Evolutionary conservation across 2,888 invertebrate species (phyloP).

Genomic region (Pegoplata infirma): DNA sequence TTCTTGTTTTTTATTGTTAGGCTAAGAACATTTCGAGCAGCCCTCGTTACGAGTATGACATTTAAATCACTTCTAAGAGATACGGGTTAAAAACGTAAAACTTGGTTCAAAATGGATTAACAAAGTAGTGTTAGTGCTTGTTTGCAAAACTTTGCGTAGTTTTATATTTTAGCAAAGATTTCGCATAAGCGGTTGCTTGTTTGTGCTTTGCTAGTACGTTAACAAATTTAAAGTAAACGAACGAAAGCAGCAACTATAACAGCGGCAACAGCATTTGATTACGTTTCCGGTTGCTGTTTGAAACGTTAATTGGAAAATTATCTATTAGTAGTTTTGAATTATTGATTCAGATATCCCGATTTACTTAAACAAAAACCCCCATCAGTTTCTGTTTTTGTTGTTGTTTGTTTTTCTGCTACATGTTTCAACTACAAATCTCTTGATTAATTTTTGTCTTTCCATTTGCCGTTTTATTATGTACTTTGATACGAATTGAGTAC

Average conservation of each 20-base stretch:
- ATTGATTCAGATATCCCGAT: constrained; percentile 28
- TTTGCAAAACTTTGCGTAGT: not conserved
- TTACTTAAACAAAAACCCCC: not conserved
- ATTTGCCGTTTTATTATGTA: constrained; percentile 13
- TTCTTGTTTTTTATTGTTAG: too few relatives aligned
- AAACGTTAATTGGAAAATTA: constrained; percentile 61
- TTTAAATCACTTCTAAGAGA: too few relatives aligned
- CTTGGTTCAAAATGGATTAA: too few relatives aligned
- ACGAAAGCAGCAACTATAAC: constrained; percentile 5
- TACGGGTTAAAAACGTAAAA: too few relatives aligned
- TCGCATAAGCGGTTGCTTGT: constrained; percentile 9
- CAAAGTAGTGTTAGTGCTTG: too few relatives aligned
- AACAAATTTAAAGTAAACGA: constrained; percentile 7
- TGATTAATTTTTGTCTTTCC: constrained; percentile 23
- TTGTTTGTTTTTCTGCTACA: constrained; percentile 6
- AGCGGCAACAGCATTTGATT: constrained; percentile 45
- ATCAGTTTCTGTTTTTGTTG: too few relatives aligned
- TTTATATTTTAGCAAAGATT: not conserved
- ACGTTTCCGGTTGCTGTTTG: constrained; percentile 60
- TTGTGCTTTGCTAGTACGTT: not conserved
- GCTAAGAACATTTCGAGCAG: too few relatives aligned
- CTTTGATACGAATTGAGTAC: constrained; percentile 3
- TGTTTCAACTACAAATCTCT: constrained; percentile 52
- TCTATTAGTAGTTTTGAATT: constrained; percentile 39
- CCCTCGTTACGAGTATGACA: too few relatives aligned